Evolutionary conservation across 2,797 vertebrate species (phyloP).

Genomic region (Sardinella longiceps): DNA sequence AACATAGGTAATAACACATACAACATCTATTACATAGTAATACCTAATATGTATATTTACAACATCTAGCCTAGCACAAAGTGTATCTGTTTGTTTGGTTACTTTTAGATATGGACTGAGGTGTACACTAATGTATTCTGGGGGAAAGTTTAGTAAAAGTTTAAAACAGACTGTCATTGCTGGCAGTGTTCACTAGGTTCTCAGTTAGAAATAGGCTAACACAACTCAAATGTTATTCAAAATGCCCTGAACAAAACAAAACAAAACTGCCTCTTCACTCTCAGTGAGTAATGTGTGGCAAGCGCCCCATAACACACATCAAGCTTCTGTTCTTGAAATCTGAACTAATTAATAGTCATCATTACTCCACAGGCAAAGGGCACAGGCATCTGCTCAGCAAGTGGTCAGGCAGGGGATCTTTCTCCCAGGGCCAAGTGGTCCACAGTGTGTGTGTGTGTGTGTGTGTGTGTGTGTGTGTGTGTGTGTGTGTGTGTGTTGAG

Average conservation of each 20-base stretch:
- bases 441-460: slow-evolving; percentile 34
- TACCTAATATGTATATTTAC: no score
- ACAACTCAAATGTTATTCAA: background rate
- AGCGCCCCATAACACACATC: slow-evolving; percentile 66
- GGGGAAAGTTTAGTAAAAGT: no score
- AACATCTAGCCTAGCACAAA: no score
- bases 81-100: no score
- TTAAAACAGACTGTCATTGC: background rate
- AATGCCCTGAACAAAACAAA: background rate
- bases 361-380: slow-evolving; percentile 49
- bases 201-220: background rate
- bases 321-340: slow-evolving; percentile 61
- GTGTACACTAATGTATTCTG: no score
- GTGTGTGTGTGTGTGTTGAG: background rate
- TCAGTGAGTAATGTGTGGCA: slow-evolving; percentile 66
- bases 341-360: slow-evolving; percentile 53
- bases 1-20: no score
- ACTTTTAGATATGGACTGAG: no score
- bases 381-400: slow-evolving; percentile 45
- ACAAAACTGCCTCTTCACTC: slow-evolving; percentile 47
- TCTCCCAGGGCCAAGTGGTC: slow-evolving; percentile 43
- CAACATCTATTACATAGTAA: no score
- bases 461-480: background rate
- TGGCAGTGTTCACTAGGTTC: background rate
- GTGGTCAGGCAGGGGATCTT: slow-evolving; percentile 52